These are phyloP conservation scores for Sycophaga agraensis DNA, from an alignment of 1,140 invertebrate species.

Conservation along the genomic window DNA sequence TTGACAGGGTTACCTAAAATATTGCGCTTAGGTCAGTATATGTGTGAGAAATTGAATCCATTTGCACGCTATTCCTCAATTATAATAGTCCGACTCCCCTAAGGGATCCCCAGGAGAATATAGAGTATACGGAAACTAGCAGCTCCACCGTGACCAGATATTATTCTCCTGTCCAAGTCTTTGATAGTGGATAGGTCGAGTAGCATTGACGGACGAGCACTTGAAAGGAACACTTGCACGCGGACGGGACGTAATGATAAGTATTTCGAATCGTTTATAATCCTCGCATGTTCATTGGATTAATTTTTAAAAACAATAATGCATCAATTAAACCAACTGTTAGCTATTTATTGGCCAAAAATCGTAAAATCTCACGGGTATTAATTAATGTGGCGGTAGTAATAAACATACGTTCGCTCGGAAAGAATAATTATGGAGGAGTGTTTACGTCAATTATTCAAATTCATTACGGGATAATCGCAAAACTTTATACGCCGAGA, in stretches of 20 bases:
- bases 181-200: no score
- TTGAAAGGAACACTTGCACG: no score
- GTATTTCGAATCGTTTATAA: no score
- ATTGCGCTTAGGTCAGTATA: constrained; percentile 6
- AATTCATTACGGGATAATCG: constrained; percentile 8
- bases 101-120: neutral
- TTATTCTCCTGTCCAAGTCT: neutral
- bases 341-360: no score
- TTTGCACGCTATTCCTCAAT: constrained; percentile 25
- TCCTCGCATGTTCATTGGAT: no score
- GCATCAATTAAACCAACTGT: no score
- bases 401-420: neutral
- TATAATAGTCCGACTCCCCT: constrained; percentile 18
- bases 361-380: no score
- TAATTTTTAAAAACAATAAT: no score
- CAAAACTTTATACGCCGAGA: neutral
- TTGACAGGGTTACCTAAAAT: constrained; percentile 8
- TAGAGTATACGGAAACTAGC: neutral
- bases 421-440: constrained; percentile 5
- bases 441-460: constrained; percentile 20
- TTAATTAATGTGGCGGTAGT: neutral
- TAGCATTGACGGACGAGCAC: no score
- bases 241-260: no score
- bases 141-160: constrained; percentile 5
- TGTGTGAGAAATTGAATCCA: constrained; percentile 23